phyloP scores from a whole-genome alignment of 2,113 vertebrate genomes.

The Orientallactaga bullata region DNA sequence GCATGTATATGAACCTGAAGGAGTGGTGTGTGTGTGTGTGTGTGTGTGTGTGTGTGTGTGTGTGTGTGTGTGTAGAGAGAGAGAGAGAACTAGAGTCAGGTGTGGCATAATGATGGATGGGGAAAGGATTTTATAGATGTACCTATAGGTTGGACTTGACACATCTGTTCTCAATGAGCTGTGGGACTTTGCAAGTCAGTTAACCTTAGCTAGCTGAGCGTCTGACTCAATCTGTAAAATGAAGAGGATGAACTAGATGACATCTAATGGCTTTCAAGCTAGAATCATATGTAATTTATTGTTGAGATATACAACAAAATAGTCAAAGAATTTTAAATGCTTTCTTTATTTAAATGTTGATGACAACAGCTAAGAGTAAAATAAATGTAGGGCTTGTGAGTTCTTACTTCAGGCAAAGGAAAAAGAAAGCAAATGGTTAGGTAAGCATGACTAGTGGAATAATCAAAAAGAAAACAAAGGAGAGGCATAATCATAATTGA shows the following conservation, averaged over 20 bases:
- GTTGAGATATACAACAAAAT: neutral
- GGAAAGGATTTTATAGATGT: neutral
- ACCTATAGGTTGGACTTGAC: neutral
- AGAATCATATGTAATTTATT: neutral
- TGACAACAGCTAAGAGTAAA: neutral
- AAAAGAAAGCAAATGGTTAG: neutral
- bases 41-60: neutral
- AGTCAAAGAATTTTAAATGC: neutral
- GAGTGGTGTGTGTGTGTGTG: no score
- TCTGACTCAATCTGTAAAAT: neutral
- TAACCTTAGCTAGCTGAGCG: neutral
- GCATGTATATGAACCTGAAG: neutral
- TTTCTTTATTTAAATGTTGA: constrained; percentile 1
- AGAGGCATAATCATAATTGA: neutral
- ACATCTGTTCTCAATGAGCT: neutral
- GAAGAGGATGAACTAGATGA: neutral
- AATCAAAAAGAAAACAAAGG: neutral
- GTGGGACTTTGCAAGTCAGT: neutral
- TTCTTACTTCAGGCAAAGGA: neutral
- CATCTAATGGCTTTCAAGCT: neutral
- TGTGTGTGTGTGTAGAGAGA: neutral
- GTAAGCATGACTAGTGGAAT: neutral
- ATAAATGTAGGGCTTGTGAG: neutral
- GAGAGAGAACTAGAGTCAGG: neutral
- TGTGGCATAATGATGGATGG: neutral